phyloP scores from a whole-genome alignment of 2,113 vertebrate genomes.

The Puma concolor region DNA sequence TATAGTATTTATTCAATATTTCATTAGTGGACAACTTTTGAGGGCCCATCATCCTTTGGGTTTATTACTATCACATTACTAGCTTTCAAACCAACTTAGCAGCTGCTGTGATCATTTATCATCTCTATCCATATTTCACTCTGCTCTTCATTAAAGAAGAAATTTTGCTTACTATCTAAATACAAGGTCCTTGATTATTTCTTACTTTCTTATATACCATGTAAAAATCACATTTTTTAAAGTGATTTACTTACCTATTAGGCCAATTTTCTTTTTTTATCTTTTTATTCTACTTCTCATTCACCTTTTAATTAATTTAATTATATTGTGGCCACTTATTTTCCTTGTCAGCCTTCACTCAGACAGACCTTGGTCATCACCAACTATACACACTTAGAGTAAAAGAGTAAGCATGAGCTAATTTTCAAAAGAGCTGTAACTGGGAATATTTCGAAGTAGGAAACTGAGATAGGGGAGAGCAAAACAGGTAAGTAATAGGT shows the following conservation, averaged over 20 bases:
- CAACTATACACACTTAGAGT: neutral
- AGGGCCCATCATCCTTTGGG: neutral
- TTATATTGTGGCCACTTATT: neutral
- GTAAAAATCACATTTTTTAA: slow-evolving; percentile 8
- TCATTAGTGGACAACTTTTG: neutral
- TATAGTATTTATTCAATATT: slow-evolving; percentile 24
- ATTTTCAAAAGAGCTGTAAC: neutral
- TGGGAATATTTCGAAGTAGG: neutral
- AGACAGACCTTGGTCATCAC: neutral
- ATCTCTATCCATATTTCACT: neutral
- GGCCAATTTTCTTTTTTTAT: neutral
- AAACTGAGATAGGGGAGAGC: neutral
- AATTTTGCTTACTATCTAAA: slow-evolving; percentile 12
- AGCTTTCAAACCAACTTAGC: neutral
- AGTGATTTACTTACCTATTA: slow-evolving; percentile 9
- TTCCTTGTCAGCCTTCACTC: neutral
- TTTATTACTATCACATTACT: neutral
- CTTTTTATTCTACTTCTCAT: neutral
- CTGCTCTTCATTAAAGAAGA: neutral
- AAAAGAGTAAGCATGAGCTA: neutral
- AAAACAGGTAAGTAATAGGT: neutral
- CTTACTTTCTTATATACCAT: neutral
- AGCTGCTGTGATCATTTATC: neutral
- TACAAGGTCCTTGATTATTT: neutral
- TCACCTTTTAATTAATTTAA: neutral